Evolutionary conservation across 2,888 invertebrate genomes (phyloP).

Genomic region (Slavum lentiscoides): DNA sequence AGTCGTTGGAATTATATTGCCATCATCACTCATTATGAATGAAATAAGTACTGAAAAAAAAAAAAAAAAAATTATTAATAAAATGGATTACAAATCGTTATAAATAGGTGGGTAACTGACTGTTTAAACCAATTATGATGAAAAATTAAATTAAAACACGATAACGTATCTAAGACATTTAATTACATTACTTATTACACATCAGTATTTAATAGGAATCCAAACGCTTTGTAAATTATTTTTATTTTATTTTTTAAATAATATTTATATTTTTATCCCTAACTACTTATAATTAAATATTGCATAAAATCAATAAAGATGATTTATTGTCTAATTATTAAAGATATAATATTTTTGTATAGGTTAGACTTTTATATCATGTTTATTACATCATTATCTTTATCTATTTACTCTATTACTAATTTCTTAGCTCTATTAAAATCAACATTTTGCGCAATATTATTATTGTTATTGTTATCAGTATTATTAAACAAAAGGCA

Average conservation of each 20-base stretch:
- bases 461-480: neutral
- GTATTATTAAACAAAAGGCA: too few species aligned
- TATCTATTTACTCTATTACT: neutral
- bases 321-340: too few species aligned
- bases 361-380: neutral
- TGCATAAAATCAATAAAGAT: too few species aligned
- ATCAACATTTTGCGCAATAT: neutral
- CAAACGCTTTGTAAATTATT: too few species aligned
- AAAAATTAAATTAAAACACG: constrained; percentile 18
- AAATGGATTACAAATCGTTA: constrained; percentile 15
- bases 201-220: neutral
- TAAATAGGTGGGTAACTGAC: neutral
- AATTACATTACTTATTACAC: constrained; percentile 11
- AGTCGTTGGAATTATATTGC: constrained; percentile 41
- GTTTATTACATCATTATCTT: neutral
- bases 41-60: constrained; percentile 39
- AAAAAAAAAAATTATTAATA: constrained; percentile 6
- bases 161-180: constrained; percentile 1
- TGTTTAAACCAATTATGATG: constrained; percentile 14
- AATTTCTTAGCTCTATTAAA: neutral
- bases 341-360: too few species aligned
- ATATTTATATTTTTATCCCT: too few species aligned
- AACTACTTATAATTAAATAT: too few species aligned
- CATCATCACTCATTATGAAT: constrained; percentile 50
- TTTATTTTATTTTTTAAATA: too few species aligned